Conservation (phyloP, 2,888 invertebrate genomes). For the Pollenia labialis region DNA sequence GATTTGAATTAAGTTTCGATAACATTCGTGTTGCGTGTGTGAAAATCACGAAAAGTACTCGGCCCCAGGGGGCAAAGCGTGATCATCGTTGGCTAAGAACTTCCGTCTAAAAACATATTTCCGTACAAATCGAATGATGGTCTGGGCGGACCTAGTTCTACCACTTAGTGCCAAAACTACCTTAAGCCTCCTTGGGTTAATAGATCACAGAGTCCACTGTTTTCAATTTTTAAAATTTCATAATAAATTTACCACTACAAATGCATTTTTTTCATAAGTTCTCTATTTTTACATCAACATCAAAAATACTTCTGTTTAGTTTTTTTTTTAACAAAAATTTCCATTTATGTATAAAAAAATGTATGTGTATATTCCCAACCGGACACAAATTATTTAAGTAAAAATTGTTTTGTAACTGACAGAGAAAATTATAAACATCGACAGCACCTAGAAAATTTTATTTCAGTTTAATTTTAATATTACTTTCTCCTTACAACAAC, state of each 20-base stretch:
- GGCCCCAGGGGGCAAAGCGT: too few species aligned
- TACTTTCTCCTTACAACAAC: not conserved
- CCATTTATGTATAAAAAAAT: not conserved
- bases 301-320: not conserved
- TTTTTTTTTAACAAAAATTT: not conserved
- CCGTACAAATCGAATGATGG: too few species aligned
- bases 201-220: not conserved
- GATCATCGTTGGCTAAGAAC: too few species aligned
- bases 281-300: not conserved
- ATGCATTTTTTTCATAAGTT: not conserved
- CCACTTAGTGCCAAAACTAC: too few species aligned
- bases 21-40: too few species aligned
- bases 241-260: not conserved
- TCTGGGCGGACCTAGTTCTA: too few species aligned
- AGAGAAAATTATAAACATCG: not conserved
- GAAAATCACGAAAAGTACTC: too few species aligned
- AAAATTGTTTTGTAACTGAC: not conserved
- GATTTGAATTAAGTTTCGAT: too few species aligned
- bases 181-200: too few species aligned
- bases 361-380: not conserved
- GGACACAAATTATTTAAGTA: not conserved
- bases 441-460: not conserved
- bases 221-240: not conserved
- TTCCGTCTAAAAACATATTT: too few species aligned
- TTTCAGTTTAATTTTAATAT: not conserved